phyloP scores from a whole-genome alignment of 2,797 vertebrate genomes.

The Accipiter superciliosus region DNA sequence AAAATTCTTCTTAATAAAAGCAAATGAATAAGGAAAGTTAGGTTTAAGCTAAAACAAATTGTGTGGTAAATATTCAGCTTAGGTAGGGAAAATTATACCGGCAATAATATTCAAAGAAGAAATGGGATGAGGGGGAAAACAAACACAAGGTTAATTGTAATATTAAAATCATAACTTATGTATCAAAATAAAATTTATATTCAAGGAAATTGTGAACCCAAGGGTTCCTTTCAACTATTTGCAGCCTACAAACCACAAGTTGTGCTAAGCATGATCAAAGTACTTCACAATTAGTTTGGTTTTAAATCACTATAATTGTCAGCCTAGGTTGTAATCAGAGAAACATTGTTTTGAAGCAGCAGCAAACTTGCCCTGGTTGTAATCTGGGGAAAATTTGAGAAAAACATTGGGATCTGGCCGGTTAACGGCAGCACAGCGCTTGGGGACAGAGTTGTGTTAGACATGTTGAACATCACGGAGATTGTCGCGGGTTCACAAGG shows the following conservation, averaged over 20 bases:
- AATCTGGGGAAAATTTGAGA: constrained; percentile 48
- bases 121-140: background rate
- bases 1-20: background rate
- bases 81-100: constrained; percentile 4
- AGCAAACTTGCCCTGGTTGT: constrained; percentile 36
- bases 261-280: constrained; percentile 74
- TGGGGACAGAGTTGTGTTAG: background rate
- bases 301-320: constrained; percentile 80
- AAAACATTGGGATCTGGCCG: background rate
- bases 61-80: constrained; percentile 25
- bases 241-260: constrained; percentile 67
- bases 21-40: background rate
- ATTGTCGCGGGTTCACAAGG: background rate
- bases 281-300: constrained; percentile 73
- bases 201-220: constrained; percentile 66
- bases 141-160: constrained; percentile 45
- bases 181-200: constrained; percentile 68
- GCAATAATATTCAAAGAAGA: background rate
- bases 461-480: background rate
- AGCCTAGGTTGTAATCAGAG: constrained; percentile 69
- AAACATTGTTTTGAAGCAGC: constrained; percentile 58
- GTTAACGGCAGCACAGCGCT: background rate
- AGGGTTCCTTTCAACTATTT: constrained; percentile 61
- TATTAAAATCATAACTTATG: constrained; percentile 51
- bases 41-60: constrained; percentile 24